Percentiles rank a stretch among this genome's conserved stretches.
Conservation (phyloP, 2,797 vertebrate species). For the Chrysocyon brachyurus region DNA sequence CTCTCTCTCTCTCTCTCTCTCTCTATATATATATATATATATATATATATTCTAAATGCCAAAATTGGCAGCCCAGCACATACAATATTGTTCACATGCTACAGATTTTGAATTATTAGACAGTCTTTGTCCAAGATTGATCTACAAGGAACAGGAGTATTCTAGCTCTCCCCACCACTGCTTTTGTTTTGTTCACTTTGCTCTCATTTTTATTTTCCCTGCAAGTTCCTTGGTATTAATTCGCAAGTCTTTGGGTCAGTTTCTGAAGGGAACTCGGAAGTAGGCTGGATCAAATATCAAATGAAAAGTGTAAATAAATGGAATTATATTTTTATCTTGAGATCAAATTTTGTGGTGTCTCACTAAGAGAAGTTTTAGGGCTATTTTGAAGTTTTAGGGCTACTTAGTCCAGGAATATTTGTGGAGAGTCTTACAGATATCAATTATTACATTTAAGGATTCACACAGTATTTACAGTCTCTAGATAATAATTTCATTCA, state of each 20-base stretch:
- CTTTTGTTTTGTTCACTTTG: neutral
- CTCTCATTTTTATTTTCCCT: conserved; percentile 36
- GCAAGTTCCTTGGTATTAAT: conserved; percentile 10
- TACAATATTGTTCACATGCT: neutral
- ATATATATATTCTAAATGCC: conserved; percentile 29
- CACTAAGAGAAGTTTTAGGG: neutral
- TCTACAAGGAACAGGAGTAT: conserved; percentile 46
- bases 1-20: no score
- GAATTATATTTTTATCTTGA: conserved; percentile 44
- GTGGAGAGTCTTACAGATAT: neutral
- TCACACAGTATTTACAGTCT: neutral
- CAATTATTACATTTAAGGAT: conserved; percentile 65
- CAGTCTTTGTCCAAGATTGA: conserved; percentile 70
- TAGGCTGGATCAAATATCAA: conserved; percentile 16
- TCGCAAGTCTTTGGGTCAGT: neutral
- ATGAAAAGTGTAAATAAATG: conserved; percentile 71
- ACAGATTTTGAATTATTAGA: neutral
- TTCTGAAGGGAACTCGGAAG: conserved; percentile 50
- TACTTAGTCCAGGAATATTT: conserved; percentile 67
- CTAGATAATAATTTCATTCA: conserved; percentile 30
- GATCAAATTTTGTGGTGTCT: conserved; percentile 54
- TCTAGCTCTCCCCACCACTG: neutral
- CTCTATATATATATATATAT: neutral
- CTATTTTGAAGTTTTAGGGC: neutral
- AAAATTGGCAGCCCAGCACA: neutral